Evolutionary conservation across 2,888 invertebrate species (phyloP).

Genomic region (Diarsia dahlii): DNA sequence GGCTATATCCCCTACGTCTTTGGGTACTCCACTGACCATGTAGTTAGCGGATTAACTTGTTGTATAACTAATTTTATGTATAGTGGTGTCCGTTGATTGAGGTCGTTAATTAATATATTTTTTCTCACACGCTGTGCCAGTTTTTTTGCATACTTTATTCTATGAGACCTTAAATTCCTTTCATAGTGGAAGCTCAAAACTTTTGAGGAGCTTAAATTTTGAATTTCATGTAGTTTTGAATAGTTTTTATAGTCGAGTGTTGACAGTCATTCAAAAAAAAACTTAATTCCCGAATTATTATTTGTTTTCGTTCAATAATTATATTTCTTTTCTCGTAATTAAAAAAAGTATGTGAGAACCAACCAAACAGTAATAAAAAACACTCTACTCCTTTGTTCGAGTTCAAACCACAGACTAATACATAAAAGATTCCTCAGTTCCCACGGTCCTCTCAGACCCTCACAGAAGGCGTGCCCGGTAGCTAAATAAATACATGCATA

Average conservation of each 20-base stretch:
- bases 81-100: constrained; percentile 29
- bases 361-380: not conserved
- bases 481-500: constrained; percentile 74
- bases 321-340: not conserved
- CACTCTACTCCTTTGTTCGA: not conserved
- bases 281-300: not conserved
- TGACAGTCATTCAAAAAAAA: not conserved
- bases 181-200: not conserved
- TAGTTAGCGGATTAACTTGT: constrained; percentile 67
- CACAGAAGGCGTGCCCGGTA: constrained; percentile 79
- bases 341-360: not conserved
- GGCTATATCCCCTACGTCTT: constrained; percentile 60
- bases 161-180: not conserved
- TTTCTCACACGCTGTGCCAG: constrained; percentile 1
- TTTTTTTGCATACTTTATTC: not conserved
- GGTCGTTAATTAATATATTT: constrained; percentile 38
- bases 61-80: constrained; percentile 54
- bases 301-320: not conserved
- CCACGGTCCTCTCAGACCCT: constrained; percentile 68
- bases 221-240: not conserved
- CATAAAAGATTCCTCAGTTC: constrained; percentile 48
- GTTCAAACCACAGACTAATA: constrained; percentile 47
- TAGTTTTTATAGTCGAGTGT: no score
- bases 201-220: not conserved
- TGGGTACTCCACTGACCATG: constrained; percentile 58